A percentile compares a stretch with the other conserved stretches of the same genome.
These are phyloP conservation scores for Uromys caudimaculatus DNA, from an alignment of 2,797 vertebrate genomes.

Conservation along the genomic window DNA sequence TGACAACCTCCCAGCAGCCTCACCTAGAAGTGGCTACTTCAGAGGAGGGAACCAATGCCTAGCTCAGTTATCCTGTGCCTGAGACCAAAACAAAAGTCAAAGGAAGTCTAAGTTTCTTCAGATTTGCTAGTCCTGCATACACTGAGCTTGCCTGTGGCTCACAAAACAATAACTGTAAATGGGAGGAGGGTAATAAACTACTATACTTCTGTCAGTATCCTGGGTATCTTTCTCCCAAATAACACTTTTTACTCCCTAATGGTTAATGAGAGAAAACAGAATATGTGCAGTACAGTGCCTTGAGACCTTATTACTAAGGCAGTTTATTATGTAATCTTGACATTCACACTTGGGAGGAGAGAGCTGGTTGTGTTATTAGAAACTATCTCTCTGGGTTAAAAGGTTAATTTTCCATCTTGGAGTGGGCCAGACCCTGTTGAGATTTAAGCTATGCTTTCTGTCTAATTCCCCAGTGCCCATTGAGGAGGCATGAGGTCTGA, in stretches of 20 bases:
- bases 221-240: not conserved
- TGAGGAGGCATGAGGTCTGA: not conserved
- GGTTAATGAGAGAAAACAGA: not conserved
- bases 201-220: not conserved
- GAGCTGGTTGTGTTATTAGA: not conserved
- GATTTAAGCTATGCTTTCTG: not conserved
- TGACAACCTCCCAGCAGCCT: not conserved
- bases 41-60: not conserved
- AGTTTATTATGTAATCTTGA: not conserved
- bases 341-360: not conserved
- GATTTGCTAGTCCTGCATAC: not conserved
- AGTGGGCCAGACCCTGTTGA: not conserved
- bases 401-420: not conserved
- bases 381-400: not conserved
- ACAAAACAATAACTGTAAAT: not conserved
- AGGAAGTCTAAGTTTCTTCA: not conserved
- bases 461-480: not conserved
- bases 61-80: not conserved
- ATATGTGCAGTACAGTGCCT: not conserved
- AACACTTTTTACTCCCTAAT: slow-evolving; percentile 23
- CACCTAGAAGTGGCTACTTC: not conserved
- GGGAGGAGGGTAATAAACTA: not conserved
- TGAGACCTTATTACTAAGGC: slow-evolving; percentile 57
- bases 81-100: not conserved
- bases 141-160: not conserved